Evolutionary conservation across 2,888 invertebrate species (phyloP), one percentile per base, ranked within the genome.

Genomic region (Leucophenga maculata): DNA sequence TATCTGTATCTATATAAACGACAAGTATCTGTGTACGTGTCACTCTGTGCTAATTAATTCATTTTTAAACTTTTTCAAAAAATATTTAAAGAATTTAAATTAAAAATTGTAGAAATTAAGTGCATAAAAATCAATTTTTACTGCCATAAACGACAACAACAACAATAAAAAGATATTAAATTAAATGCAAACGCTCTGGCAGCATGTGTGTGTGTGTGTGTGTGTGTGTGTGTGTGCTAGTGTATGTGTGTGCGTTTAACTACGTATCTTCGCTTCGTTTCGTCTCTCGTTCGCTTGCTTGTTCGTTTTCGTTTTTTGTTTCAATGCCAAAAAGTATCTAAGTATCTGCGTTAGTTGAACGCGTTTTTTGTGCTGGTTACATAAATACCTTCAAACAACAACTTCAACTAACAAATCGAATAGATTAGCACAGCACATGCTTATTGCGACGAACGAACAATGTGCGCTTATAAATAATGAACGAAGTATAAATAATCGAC

Each of bases 271-370:
- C 50, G 18, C 18, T 50, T 11, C 50, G 18, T 50, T 16, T n/a
- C 18, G 44, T 62, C 46, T 31, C 22, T 46, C 46, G 62, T n/a
- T 57, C n/a, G 31, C n/a, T 26, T 26, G 20, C n/a, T 44, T 18
- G 46, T 44, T 44, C 44, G 46, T 22, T 62, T 46, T 14, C 62
- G 62, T 62, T 62, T 44, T 83, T 83, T 83, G 84, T 81, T 81
- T 81, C 81, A 81, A 81, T 81, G 81, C 82, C 81, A 81, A 83
- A 81, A 83, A 75, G 78, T 83, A 80, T 83, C 78, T 80, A 71
- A 75, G 76, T 72, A 77, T 78, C 72, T 81, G 74, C 71, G 66
- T 73, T 71, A 69, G 69, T 59, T 60, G 65, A 18, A 44, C 18
- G 60, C 22, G 32, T 55, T 8, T 22, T 70, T 68, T 73, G 74